Evolutionary conservation across 2,888 invertebrate genomes (phyloP), one percentile per base, ranked within the genome.

Genomic region (Caenorhabditis wallacei): DNA sequence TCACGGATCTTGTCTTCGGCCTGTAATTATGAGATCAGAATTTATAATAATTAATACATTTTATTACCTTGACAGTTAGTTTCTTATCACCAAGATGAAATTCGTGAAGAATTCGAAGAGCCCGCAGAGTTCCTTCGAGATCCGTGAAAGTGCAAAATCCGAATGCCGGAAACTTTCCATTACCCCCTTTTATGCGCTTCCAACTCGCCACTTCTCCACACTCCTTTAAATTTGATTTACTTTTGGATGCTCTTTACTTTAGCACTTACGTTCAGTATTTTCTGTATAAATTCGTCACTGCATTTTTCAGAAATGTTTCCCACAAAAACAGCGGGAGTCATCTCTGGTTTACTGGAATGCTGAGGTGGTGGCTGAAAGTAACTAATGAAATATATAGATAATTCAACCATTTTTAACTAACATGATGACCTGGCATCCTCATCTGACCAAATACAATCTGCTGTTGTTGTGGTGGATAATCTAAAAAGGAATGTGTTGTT

Each of bases 71-170:
- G 85, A 97, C 98, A 80, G 98, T 96, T 88, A 99, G 94, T 92
- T 95, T 95, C 93, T 96, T 97, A 88, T 96, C 97, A 76, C 96
- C 96, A 68, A 99, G 95, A 92, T 95, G 95, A 93, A 96, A 95
- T 90, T 97, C 96, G 93, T 98, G 97, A 37, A 99, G 94, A 86
- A 99, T 94, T 56, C 93, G 90, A 85, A 99, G 96, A 87, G 98
- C 97, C 86, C 98, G 94, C 88, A 98, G 94, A 51, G 98, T 98
- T 22, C 97, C 96, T 93, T 97, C 97, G 20, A 98, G 97, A 79
- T 96, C 95, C 87, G 96, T 96, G 93, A 96, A 96, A 94, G 98
- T 98, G 93, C 98, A 97, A 94, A 98, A 99, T 11, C 98, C 98
- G 93, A 98, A 98, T n/a, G 74, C 84, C 43, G 80, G 84, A n/a